Conservation (phyloP, 2,113 vertebrate genomes). For the Apteryx mantelli region DNA sequence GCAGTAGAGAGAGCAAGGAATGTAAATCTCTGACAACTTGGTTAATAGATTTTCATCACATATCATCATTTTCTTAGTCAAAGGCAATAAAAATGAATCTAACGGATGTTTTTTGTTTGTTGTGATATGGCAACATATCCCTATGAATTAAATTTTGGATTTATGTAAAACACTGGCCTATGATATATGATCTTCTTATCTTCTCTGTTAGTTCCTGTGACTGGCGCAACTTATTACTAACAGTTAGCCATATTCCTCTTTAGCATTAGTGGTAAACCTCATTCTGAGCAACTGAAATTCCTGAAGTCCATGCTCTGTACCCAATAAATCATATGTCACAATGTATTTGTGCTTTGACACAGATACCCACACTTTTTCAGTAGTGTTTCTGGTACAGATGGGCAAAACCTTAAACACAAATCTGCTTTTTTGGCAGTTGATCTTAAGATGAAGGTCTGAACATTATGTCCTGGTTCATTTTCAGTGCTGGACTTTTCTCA, state of each 20-base stretch:
- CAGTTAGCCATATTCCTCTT: background rate
- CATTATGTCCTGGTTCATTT: fast-evolving
- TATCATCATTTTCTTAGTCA: background rate
- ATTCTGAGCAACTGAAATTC: background rate
- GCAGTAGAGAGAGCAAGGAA: background rate
- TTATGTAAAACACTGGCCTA: background rate
- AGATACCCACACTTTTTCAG: background rate
- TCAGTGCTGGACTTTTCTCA: background rate
- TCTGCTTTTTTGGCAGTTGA: background rate
- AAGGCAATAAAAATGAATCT: background rate
- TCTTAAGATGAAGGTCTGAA: background rate
- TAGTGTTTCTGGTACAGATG: background rate
- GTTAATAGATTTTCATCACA: background rate
- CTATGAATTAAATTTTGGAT: background rate
- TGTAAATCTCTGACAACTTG: background rate
- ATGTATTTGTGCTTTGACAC: background rate
- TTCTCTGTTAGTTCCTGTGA: background rate
- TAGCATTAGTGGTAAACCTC: background rate
- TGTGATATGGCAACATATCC: background rate
- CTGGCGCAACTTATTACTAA: background rate
- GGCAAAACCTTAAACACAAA: background rate
- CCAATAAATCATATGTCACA: background rate
- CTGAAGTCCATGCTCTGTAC: background rate
- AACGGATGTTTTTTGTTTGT: background rate
- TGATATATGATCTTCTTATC: background rate